Base-by-base conservation (phyloP, 2,797 vertebrate genomes). In the Rhodeus uyekii region DNA sequence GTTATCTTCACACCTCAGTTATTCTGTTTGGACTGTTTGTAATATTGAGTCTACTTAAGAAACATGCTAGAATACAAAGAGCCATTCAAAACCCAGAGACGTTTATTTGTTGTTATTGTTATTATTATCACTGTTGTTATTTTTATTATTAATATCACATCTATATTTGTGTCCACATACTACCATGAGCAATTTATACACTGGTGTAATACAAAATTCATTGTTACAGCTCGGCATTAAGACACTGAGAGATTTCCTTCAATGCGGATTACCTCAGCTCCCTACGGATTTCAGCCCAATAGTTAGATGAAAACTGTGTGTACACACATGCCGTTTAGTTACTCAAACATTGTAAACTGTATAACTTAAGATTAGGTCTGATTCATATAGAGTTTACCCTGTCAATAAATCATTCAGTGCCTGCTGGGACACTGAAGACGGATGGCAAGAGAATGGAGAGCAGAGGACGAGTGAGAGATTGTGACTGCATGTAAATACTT, bases 291-390 rank as follows among this genome's bases (percentile, higher is more conserved):
- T 86, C 60, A 86, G 88, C 89, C 90, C 90, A 87, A 93, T 92
- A 94, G 91, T 90, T 24, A 39, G 88, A 88, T 79, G 89, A 88
- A 91, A 87, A 83, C 88, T 87, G 87, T 90, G 91, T 93, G 90
- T 92, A 92, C 89, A 92, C 75, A 78, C 32, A 91, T 87, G 89
- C 90, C 90, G 89, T 90, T 89, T 90, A 92, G 93, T 93, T 92
- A 91, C 92, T 93, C 91, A 91, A 91, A 94, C 92, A 92, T 90
- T 93, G 92, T 93, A 93, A 94, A 94, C 92, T 94, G 93, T 95
- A 93, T 94, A 93, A 93, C 91, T 93, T 92, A 93, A 93, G 92
- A 92, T 94, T 92, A 93, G 87, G 87, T 86, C 89, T 94, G 92
- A 93, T 95, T 94, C 92, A 94, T 94, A 94, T 91, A 89, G 89